Evolutionary conservation across 2,113 vertebrate species (phyloP), one percentile per base, ranked within the genome.

Genomic region (Parotia lawesii): DNA sequence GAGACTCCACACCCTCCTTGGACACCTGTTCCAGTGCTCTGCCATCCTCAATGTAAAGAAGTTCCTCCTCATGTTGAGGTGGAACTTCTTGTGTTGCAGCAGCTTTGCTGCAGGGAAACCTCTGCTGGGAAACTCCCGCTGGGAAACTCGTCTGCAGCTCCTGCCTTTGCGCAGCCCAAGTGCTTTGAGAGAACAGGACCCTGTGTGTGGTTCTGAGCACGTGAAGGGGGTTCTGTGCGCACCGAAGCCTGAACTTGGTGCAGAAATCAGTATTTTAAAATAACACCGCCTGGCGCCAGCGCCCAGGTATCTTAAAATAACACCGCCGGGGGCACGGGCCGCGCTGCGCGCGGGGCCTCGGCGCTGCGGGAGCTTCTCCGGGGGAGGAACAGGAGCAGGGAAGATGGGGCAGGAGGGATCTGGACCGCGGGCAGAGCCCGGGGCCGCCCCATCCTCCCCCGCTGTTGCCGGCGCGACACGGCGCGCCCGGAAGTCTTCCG

Each of bases 151-250:
- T 31, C 20, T 5, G n/a, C 35, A 3, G 24, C 53, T n/a, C 21
- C 31, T 25, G 47, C n/a, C 70, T 50, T 27, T 16, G 48, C 0
- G 0, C 22, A 28, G 58, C 62, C 6, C 31, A 11, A 15, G 11
- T 3, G 2, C 42, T 45, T 64, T 4, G 15, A 14, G 15, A 10
- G 6, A 31, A 15, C 45, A 40, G 44, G 56, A 29, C 37, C 38
- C 33, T 9, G 44, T 13, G 22, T 13, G 67, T 5, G 23, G 5
- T 9, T 29, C 45, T 22, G n/a, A 40, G n/a, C 45, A 29, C 24
- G 1, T 3, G 3, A 38, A 8, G n/a, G 18, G 53, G 18, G 25
- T 24, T 65, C 37, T 22, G 25, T 2, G 31, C 4, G 3, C 0
- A 5, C 13, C 19, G 1, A 58, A 38, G 18, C 14, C 31, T 7